These are phyloP conservation scores for Huso huso DNA, from an alignment of 2,797 vertebrate genomes.

Conservation along the genomic window DNA sequence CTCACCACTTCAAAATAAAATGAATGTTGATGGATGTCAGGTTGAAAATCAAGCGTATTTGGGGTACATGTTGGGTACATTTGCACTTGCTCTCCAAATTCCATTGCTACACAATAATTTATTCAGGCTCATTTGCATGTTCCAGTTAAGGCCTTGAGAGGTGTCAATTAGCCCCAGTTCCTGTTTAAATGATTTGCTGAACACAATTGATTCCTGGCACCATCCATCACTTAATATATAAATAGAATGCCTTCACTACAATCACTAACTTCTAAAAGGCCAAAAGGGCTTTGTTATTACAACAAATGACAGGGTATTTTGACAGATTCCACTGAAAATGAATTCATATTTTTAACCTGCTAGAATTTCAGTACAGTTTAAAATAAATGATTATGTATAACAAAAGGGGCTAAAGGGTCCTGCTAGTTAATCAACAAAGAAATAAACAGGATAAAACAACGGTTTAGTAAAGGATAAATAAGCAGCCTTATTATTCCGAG, in stretches of 20 bases:
- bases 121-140: conserved; percentile 23
- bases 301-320: background rate
- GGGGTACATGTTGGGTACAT: background rate
- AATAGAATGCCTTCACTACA: background rate
- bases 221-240: no score
- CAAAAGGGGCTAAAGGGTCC: no score
- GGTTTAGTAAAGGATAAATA: no score
- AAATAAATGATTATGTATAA: no score
- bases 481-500: no score
- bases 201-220: background rate
- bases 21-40: background rate
- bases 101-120: conserved; percentile 10
- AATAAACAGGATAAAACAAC: no score
- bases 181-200: conserved; percentile 16
- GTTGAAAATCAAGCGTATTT: conserved; percentile 11
- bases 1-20: no score
- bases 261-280: background rate
- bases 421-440: no score
- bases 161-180: conserved; percentile 14
- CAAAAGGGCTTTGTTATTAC: background rate
- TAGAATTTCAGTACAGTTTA: no score
- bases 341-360: background rate
- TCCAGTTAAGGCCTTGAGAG: conserved; percentile 12
- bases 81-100: conserved; percentile 17
- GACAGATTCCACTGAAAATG: background rate